phyloP scores from a whole-genome alignment of 2,888 invertebrate species.

The Achlya flavicornis region DNA sequence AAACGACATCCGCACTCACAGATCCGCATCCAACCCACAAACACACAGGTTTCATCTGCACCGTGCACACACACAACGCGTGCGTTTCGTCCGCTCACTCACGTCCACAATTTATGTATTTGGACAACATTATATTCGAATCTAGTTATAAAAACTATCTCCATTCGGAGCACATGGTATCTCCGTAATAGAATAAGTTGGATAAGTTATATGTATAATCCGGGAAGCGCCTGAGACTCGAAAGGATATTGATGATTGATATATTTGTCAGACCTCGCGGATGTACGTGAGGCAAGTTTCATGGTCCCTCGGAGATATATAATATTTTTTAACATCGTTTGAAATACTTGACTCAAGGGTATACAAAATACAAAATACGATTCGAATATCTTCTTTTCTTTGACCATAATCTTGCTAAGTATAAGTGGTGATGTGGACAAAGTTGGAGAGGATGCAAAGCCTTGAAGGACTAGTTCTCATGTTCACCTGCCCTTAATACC shows the following conservation, averaged over 20 bases:
- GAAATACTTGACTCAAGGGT: no score
- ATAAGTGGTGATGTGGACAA: no score
- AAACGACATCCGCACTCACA: background rate
- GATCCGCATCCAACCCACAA: no score
- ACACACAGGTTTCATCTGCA: no score
- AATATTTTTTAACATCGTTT: background rate
- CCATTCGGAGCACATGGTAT: conserved; percentile 29
- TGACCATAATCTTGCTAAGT: no score
- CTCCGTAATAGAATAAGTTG: conserved; percentile 31
- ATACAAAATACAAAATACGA: no score
- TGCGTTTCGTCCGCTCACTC: background rate
- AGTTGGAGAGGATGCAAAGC: no score
- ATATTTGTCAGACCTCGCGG: background rate
- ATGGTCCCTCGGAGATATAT: background rate
- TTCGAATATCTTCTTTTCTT: no score
- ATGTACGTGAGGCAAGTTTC: background rate
- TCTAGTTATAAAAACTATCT: conserved; percentile 31
- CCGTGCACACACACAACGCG: background rate
- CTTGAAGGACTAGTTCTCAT: no score
- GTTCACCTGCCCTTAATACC: no score
- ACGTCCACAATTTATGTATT: conserved; percentile 25
- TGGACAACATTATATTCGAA: conserved; percentile 33
- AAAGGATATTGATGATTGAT: background rate
- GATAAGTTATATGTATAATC: conserved; percentile 27
- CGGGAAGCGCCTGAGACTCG: conserved; percentile 10